Percentiles rank a stretch among this genome's conserved stretches.
Conservation (phyloP, 2,888 invertebrate genomes). For the Erebia epiphron region DNA sequence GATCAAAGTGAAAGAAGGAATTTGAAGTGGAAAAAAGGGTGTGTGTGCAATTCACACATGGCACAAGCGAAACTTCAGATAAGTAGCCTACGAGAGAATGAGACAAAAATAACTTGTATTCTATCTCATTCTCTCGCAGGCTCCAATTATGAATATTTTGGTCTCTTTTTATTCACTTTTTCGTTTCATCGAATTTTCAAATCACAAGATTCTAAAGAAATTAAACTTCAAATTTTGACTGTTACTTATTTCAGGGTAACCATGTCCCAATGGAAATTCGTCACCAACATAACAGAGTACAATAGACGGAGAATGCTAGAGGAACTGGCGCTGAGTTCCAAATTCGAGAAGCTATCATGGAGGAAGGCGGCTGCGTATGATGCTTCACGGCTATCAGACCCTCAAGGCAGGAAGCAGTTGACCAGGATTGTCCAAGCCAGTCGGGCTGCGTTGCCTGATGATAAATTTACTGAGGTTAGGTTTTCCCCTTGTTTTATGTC, state of each 20-base stretch:
- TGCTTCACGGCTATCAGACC: slow-evolving; percentile 86
- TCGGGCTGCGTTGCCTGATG: slow-evolving; percentile 88
- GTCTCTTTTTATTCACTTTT: no score
- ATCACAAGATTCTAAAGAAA: no score
- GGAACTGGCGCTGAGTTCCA: slow-evolving; percentile 86
- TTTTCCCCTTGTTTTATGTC: background rate
- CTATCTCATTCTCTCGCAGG: no score
- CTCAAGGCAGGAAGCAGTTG: slow-evolving; percentile 86
- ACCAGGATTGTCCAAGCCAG: slow-evolving; percentile 87
- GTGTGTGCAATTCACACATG: no score
- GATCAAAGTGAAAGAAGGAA: no score
- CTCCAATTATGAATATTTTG: no score
- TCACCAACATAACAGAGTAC: slow-evolving; percentile 88
- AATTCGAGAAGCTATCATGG: slow-evolving; percentile 90
- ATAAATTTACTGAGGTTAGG: slow-evolving; percentile 87
- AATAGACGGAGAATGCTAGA: slow-evolving; percentile 88
- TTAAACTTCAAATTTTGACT: no score
- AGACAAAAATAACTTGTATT: no score
- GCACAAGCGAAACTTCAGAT: no score
- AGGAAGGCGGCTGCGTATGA: slow-evolving; percentile 87
- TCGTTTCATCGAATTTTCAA: no score
- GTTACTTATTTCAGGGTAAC: slow-evolving; percentile 76
- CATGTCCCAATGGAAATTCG: slow-evolving; percentile 89
- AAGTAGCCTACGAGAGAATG: no score
- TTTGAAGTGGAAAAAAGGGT: no score